These are phyloP conservation scores for Phalera bucephala DNA, from an alignment of 2,888 invertebrate genomes.

Conservation along the genomic window DNA sequence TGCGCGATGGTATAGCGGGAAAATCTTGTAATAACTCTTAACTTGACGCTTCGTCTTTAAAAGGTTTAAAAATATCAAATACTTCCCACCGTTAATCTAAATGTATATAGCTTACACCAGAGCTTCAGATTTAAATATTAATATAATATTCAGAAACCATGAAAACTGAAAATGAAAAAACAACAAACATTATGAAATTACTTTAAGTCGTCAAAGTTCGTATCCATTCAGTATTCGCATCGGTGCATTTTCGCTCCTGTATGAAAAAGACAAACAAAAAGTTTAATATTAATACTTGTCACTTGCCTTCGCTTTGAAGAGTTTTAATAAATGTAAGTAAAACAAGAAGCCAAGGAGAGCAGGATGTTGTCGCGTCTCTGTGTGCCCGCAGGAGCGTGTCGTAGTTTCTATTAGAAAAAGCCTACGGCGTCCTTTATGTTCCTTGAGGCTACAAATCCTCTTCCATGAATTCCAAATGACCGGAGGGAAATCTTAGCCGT, in stretches of 20 bases:
- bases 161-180: no score
- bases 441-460: slow-evolving; percentile 78
- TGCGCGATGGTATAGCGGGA: no score
- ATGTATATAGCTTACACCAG: no score
- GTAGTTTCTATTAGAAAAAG: slow-evolving; percentile 68
- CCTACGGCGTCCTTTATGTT: slow-evolving; percentile 78
- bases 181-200: no score
- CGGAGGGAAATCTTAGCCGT: slow-evolving; percentile 82
- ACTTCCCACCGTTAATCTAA: no score
- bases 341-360: slow-evolving; percentile 53
- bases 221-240: slow-evolving; percentile 23
- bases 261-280: slow-evolving; percentile 37
- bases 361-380: slow-evolving; percentile 55
- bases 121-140: no score
- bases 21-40: no score
- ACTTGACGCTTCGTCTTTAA: no score
- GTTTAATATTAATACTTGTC: slow-evolving; percentile 45
- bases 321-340: slow-evolving; percentile 62
- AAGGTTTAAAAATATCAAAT: no score
- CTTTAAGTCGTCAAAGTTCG: no score
- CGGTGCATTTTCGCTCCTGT: slow-evolving; percentile 32
- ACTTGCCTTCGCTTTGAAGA: slow-evolving; percentile 32
- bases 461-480: slow-evolving; percentile 83
- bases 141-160: no score
- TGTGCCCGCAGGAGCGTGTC: slow-evolving; percentile 50